Conservation (phyloP, 2,888 invertebrate species). For the Adineta ricciae region DNA sequence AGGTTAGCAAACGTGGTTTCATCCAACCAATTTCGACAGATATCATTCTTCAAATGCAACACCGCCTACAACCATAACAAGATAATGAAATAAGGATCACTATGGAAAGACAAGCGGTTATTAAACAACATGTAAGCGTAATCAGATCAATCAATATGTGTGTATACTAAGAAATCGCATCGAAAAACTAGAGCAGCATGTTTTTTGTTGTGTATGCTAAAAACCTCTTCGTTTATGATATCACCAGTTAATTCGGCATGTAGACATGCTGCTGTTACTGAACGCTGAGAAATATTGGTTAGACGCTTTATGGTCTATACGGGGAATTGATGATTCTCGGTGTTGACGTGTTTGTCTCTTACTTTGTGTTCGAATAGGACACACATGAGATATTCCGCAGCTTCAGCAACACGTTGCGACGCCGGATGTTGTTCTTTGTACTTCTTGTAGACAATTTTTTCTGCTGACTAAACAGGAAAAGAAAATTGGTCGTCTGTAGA, state of each 20-base stretch:
- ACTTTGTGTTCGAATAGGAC: slow-evolving; percentile 75
- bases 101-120: background rate
- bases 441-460: slow-evolving; percentile 57
- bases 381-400: slow-evolving; percentile 83
- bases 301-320: background rate
- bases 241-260: slow-evolving; percentile 42
- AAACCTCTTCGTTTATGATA: slow-evolving; percentile 43
- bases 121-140: background rate
- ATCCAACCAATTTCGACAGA: background rate
- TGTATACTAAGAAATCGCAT: background rate
- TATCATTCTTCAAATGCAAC: slow-evolving; percentile 21
- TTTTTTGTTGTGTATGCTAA: background rate
- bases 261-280: slow-evolving; percentile 30
- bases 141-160: background rate
- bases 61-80: background rate
- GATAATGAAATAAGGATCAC: background rate
- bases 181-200: background rate
- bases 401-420: slow-evolving; percentile 90
- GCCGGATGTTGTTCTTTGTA: slow-evolving; percentile 91
- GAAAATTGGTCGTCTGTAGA: background rate
- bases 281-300: background rate
- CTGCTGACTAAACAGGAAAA: background rate
- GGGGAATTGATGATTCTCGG: background rate
- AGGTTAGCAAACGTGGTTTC: background rate
- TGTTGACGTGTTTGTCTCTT: slow-evolving; percentile 10